Percentiles rank a stretch among this genome's conserved stretches.
phyloP scores from a whole-genome alignment of 2,888 invertebrate species.

The Dendrolimus pini region DNA sequence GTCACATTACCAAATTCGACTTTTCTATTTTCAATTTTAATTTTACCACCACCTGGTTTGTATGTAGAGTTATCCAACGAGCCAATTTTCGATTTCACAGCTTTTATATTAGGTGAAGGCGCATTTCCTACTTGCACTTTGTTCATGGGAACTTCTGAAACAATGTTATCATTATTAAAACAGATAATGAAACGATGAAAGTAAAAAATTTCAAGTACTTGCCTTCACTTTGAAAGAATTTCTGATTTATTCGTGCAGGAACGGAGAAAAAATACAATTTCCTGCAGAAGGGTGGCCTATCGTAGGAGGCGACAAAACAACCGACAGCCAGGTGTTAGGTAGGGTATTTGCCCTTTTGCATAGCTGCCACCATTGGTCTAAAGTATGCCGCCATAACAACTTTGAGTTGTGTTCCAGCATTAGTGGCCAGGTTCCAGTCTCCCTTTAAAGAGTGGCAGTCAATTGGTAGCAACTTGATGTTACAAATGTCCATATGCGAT shows the following conservation, averaged over 20 bases:
- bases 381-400: no score
- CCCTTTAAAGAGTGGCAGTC: no score
- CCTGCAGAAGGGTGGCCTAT: no score
- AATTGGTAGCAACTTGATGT: no score
- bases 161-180: not conserved
- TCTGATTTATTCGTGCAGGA: not conserved
- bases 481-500: no score
- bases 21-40: constrained; percentile 92
- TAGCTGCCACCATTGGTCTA: no score
- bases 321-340: no score
- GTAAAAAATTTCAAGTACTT: not conserved
- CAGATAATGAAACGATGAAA: not conserved
- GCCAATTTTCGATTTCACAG: constrained; percentile 94
- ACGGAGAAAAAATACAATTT: no score
- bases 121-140: constrained; percentile 94
- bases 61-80: constrained; percentile 93
- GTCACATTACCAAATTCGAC: constrained; percentile 89
- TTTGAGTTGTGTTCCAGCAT: no score
- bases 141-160: constrained; percentile 91
- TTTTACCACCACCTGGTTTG: constrained; percentile 91
- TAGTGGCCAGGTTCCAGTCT: no score
- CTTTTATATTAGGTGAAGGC: constrained; percentile 94
- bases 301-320: no score
- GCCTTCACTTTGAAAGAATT: not conserved
- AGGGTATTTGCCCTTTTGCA: no score